Percentiles rank a stretch among this genome's conserved stretches.
Conservation (phyloP, 2,888 invertebrate genomes). For the Habrosyne pyritoides region DNA sequence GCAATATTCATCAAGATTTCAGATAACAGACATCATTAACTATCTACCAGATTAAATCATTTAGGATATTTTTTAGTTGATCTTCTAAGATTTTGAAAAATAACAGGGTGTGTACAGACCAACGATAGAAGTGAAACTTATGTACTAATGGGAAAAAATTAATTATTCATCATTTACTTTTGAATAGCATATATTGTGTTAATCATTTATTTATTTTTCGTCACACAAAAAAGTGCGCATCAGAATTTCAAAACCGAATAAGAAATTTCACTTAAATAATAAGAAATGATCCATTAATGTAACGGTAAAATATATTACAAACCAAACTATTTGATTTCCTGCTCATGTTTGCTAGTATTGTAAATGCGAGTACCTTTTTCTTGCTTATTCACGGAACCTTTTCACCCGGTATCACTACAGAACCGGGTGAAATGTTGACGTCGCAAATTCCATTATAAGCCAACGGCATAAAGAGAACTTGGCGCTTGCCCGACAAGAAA, state of each 20-base stretch:
- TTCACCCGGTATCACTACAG: slow-evolving; percentile 2
- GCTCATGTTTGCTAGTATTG: slow-evolving; percentile 26
- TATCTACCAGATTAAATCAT: too few species aligned
- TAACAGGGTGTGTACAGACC: too few species aligned
- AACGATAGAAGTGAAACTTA: too few species aligned
- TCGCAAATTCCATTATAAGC: slow-evolving; percentile 5
- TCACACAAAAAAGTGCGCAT: too few species aligned
- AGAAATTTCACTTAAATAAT: too few species aligned
- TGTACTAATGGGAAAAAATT: too few species aligned
- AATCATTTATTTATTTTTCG: too few species aligned
- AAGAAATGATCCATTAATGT: not conserved
- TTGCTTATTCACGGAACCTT: slow-evolving; percentile 12
- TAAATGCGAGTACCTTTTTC: slow-evolving; percentile 6
- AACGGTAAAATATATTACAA: slow-evolving; percentile 19
- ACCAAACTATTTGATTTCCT: slow-evolving; percentile 32
- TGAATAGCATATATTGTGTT: too few species aligned
- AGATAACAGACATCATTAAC: not conserved
- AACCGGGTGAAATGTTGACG: slow-evolving; percentile 2
- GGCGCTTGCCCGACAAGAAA: slow-evolving; percentile 20
- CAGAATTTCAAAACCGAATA: too few species aligned
- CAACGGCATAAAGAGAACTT: slow-evolving; percentile 2
- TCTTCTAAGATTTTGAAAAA: too few species aligned
- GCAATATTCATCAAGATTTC: not conserved
- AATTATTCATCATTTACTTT: too few species aligned
- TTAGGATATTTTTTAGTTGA: too few species aligned